A percentile compares a stretch with the other conserved stretches of the same genome.
Evolutionary conservation across 2,888 invertebrate species (phyloP).

Genomic region (Synergus laeviventris): DNA sequence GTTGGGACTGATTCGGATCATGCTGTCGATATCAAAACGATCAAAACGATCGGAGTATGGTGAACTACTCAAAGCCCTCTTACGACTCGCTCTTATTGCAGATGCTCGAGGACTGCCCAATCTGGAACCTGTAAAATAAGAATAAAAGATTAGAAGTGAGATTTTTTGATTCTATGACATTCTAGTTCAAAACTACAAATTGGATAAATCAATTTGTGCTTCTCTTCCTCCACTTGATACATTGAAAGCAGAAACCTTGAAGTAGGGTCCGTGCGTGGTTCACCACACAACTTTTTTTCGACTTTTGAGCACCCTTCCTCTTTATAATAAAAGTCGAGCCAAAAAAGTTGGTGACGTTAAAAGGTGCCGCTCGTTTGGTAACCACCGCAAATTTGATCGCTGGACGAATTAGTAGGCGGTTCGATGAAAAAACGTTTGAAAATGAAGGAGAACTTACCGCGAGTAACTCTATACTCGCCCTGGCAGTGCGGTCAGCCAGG

Average conservation of each 20-base stretch:
- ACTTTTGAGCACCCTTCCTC: neutral
- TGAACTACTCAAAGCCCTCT: conserved; percentile 95
- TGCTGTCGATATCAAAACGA: conserved; percentile 94
- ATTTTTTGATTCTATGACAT: too few relatives aligned
- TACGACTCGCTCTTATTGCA: conserved; percentile 84
- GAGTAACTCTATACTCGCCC: conserved; percentile 71
- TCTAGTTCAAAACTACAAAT: neutral
- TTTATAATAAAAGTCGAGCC: conserved; percentile 24
- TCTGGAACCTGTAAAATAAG: conserved; percentile 73
- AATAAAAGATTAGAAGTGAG: neutral
- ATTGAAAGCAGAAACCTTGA: neutral
- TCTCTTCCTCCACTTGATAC: neutral
- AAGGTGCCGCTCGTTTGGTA: conserved; percentile 47
- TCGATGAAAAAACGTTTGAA: conserved; percentile 47
- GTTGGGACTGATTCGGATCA: conserved; percentile 96
- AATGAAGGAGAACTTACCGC: conserved; percentile 59
- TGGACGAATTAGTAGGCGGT: conserved; percentile 62
- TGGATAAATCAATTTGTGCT: neutral
- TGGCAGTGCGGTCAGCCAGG: conserved; percentile 67
- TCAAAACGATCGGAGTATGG: conserved; percentile 96
- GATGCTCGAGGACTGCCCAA: conserved; percentile 82
- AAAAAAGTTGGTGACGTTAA: conserved; percentile 22
- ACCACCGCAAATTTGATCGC: conserved; percentile 65
- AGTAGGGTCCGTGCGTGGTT: neutral
- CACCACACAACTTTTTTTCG: conserved; percentile 20